Evolutionary conservation across 2,888 invertebrate genomes (phyloP).

Genomic region (Helleia helle): DNA sequence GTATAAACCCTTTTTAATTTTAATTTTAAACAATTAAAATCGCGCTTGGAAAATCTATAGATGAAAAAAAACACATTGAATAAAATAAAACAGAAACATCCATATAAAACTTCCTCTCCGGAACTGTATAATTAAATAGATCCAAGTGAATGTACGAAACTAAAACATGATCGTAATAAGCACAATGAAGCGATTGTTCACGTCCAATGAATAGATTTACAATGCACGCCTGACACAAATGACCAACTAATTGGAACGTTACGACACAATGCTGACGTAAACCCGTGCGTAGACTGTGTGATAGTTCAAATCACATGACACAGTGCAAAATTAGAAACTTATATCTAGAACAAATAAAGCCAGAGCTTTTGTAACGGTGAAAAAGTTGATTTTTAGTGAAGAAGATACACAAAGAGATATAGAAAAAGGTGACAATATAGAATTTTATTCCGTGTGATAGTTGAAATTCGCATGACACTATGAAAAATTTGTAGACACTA

Average conservation of each 20-base stretch:
- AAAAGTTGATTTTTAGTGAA: too few species aligned
- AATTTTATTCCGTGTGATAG: too few species aligned
- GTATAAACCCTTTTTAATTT: too few species aligned
- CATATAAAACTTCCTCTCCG: slow-evolving; percentile 10
- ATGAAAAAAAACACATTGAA: neutral
- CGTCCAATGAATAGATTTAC: slow-evolving; percentile 54
- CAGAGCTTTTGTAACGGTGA: too few species aligned
- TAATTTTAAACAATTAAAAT: too few species aligned
- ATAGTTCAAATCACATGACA: slow-evolving; percentile 26
- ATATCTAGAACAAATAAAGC: too few species aligned
- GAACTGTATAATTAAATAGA: slow-evolving; percentile 21
- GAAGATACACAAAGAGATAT: too few species aligned
- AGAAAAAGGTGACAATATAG: too few species aligned
- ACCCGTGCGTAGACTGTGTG: slow-evolving; percentile 44
- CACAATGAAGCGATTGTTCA: slow-evolving; percentile 52
- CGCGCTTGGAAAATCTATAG: neutral
- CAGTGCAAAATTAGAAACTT: too few species aligned
- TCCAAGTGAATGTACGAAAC: slow-evolving; percentile 36
- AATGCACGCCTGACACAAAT: slow-evolving; percentile 66
- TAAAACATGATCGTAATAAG: slow-evolving; percentile 39
- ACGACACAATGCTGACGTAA: slow-evolving; percentile 43
- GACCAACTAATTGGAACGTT: slow-evolving; percentile 69
- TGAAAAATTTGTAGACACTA: too few species aligned
- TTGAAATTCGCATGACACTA: too few species aligned
- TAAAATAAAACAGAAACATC: neutral